A percentile compares a stretch with the other conserved stretches of the same genome.
Conservation (phyloP, 1,140 invertebrate genomes). For the Drosophila carrolli region DNA sequence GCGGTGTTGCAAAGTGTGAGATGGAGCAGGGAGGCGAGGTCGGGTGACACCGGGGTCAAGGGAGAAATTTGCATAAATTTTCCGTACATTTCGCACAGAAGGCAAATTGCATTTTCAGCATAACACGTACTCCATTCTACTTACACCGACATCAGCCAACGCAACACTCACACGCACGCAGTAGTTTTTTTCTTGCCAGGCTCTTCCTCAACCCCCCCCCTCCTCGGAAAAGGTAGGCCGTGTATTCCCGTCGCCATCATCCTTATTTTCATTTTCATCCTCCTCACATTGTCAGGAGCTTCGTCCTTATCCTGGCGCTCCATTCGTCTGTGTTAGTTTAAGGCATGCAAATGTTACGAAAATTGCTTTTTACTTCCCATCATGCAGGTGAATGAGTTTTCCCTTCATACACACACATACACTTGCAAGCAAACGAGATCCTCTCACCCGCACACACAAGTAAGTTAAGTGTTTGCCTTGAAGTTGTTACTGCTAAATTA, state of each 20-base stretch:
- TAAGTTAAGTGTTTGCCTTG: slow-evolving; percentile 75
- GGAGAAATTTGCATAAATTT: slow-evolving; percentile 80
- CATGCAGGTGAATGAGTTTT: slow-evolving; percentile 72
- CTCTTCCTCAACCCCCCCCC: neutral
- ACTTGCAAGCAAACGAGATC: slow-evolving; percentile 1
- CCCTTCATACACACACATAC: slow-evolving; percentile 23
- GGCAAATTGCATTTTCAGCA: slow-evolving; percentile 82
- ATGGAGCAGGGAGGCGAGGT: neutral
- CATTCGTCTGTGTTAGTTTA: slow-evolving; percentile 69
- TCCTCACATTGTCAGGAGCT: slow-evolving; percentile 24
- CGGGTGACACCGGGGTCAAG: slow-evolving; percentile 56
- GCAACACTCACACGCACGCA: slow-evolving; percentile 26
- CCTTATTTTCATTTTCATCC: slow-evolving; percentile 11
- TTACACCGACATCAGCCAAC: slow-evolving; percentile 34
- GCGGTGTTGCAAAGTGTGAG: slow-evolving; percentile 30
- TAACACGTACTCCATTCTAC: slow-evolving; percentile 81
- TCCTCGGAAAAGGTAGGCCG: slow-evolving; percentile 64
- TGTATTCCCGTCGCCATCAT: slow-evolving; percentile 43
- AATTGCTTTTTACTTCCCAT: slow-evolving; percentile 78
- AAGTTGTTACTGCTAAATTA: slow-evolving; percentile 77
- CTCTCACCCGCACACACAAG: slow-evolving; percentile 31
- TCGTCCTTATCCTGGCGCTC: slow-evolving; percentile 39
- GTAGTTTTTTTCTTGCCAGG: slow-evolving; percentile 41
- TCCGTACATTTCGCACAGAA: slow-evolving; percentile 81
- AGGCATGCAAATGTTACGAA: slow-evolving; percentile 81